These are phyloP conservation scores for Daktulosphaira vitifoliae DNA, from an alignment of 1,140 invertebrate genomes.

Conservation along the genomic window DNA sequence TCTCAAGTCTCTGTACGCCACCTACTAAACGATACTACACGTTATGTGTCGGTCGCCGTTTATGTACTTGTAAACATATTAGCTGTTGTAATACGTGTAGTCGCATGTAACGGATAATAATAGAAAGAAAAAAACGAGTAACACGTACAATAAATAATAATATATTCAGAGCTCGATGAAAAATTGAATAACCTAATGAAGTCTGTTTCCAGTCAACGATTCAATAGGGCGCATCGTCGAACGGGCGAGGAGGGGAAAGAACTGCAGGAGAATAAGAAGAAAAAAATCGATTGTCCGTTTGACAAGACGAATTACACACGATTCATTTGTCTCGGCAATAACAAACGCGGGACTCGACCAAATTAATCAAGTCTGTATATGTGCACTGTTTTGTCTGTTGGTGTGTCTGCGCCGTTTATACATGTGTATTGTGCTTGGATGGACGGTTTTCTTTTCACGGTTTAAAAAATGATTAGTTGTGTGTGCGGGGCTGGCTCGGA, in stretches of 20 bases:
- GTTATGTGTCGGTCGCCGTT: no score
- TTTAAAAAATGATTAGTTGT: conserved; percentile 22
- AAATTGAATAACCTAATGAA: conserved; percentile 28
- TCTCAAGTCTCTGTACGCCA: no score
- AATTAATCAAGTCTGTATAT: conserved; percentile 12
- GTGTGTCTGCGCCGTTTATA: neutral
- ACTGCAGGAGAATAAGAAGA: no score
- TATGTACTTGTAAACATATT: no score
- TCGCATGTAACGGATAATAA: no score
- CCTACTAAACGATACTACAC: no score
- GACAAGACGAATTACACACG: conserved; percentile 28
- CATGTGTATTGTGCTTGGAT: neutral
- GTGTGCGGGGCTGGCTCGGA: neutral
- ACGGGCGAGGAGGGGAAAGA: no score
- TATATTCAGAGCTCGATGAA: neutral
- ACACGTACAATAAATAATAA: no score
- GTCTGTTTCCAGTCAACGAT: neutral
- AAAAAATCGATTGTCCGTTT: conserved; percentile 25
- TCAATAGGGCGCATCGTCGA: neutral
- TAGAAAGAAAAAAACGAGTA: no score
- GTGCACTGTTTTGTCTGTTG: neutral
- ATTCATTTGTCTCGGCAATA: conserved; percentile 25
- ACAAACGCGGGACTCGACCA: neutral
- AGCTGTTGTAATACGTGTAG: no score
- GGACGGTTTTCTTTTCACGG: conserved; percentile 23